Evolutionary conservation across 2,888 invertebrate species (phyloP).

Genomic region (Melieria omissa): DNA sequence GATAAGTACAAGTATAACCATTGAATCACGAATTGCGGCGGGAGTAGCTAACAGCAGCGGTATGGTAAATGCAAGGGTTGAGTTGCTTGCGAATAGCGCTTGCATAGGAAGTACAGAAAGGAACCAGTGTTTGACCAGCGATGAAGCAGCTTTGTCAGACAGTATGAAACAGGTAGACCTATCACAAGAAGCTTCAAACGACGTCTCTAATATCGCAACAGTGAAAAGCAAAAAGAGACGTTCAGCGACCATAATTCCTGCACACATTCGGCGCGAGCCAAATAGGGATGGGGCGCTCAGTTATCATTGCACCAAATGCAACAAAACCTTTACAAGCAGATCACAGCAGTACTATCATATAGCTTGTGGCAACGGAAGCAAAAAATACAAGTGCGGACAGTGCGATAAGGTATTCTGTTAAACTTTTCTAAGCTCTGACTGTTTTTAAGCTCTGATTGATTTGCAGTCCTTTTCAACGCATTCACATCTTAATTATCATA

Average conservation of each 20-base stretch:
- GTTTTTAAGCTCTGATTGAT: not conserved
- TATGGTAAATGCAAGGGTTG: not conserved
- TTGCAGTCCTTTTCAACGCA: conserved; percentile 75
- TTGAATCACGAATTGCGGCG: not conserved
- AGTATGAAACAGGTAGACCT: too few species aligned
- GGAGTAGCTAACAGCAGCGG: not conserved
- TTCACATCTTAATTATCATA: conserved; percentile 80
- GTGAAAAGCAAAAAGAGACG: conserved; percentile 12
- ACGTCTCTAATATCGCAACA: not conserved
- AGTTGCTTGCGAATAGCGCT: too few species aligned
- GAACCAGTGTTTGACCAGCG: too few species aligned
- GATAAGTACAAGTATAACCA: too few species aligned
- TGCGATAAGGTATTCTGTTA: conserved; percentile 58
- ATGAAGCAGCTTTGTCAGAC: too few species aligned
- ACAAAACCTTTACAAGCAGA: conserved; percentile 76
- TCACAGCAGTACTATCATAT: conserved; percentile 75
- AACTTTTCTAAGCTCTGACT: not conserved
- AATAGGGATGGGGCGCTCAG: conserved; percentile 52
- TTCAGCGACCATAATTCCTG: conserved; percentile 23
- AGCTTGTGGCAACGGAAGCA: conserved; percentile 70
- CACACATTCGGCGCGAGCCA: conserved; percentile 44
- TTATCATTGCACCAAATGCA: conserved; percentile 74
- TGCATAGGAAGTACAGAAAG: too few species aligned
- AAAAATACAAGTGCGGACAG: conserved; percentile 68
- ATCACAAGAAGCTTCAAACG: not conserved